These are phyloP conservation scores for Agonum fuliginosum DNA, from an alignment of 2,888 invertebrate species.

Conservation along the genomic window DNA sequence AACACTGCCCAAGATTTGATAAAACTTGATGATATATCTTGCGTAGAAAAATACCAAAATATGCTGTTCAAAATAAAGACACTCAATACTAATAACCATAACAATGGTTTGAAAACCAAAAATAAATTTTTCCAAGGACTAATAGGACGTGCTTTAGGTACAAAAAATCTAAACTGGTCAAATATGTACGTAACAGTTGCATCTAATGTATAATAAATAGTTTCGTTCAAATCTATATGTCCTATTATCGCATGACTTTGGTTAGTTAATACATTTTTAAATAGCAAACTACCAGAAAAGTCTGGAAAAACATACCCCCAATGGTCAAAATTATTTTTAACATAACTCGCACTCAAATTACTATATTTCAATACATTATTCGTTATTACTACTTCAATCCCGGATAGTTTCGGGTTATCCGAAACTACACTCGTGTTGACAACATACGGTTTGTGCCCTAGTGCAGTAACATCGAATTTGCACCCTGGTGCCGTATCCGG, in stretches of 20 bases:
- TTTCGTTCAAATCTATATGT: slow-evolving; percentile 27
- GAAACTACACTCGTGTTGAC: background rate
- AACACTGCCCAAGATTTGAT: background rate
- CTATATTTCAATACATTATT: slow-evolving; percentile 13
- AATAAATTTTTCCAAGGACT: slow-evolving; percentile 25
- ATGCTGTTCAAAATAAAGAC: background rate
- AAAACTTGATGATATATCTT: background rate
- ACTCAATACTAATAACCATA: background rate
- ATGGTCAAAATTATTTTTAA: background rate
- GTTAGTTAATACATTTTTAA: background rate
- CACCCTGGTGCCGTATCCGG: slow-evolving; percentile 9
- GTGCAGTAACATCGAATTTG: background rate
- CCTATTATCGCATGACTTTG: slow-evolving; percentile 15
- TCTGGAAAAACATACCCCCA: slow-evolving; percentile 13
- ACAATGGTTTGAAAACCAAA: slow-evolving; percentile 6
- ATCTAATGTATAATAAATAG: slow-evolving; percentile 32
- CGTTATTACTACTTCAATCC: slow-evolving; percentile 34
- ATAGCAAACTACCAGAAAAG: background rate
- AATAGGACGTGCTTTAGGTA: slow-evolving; percentile 14
- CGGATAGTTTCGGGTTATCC: background rate
- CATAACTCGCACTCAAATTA: slow-evolving; percentile 16
- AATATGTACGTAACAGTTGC: slow-evolving; percentile 9
- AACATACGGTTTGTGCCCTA: slow-evolving; percentile 22
- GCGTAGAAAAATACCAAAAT: background rate
- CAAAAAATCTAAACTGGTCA: slow-evolving; percentile 27